Evolutionary conservation across 2,888 invertebrate genomes (phyloP), one percentile per base, ranked within the genome.

Genomic region (Erebia ligea): DNA sequence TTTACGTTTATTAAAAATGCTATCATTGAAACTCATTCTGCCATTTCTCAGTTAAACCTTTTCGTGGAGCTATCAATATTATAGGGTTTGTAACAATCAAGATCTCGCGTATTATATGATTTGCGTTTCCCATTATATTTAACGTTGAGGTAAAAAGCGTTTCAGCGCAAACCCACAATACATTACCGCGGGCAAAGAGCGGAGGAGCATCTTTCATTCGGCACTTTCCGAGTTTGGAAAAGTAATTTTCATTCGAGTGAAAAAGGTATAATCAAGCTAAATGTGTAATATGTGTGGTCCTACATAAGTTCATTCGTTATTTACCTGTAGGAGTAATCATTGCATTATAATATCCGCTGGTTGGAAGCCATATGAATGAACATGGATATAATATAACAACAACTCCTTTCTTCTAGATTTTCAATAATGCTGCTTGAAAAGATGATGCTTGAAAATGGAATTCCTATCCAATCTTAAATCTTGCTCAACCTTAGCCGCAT

Each of bases 241-340:
- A 75, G 73, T 76, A 76, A 78, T 74, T 76, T 73, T 72, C 73
- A 70, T 61, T 70, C 40, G 67, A 69, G 48, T 77, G 73, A 75
- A 75, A 75, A 79, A 76, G 79, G 76, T 76, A 73, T 77, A 77
- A 80, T 79, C 76, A 76, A 69, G 68, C 17, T 17, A 58, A 65
- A 70, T 65, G 61, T 25, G 63, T 61, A 45, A 61, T 6, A 15
- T 21, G 62, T 15, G 62, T 8, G 45, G 61, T 13, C 54, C 5
- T 25, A 8, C 15, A 13, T 13, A 6, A 40, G 11, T 19, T 10
- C 11, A 54, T 54, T 57, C 13, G 25, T 17, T 13, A 45, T 45
- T 34, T 19, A n/a, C 17, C n/a, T 19, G 10, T 13, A n/a, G 40
- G 40, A 11, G 59, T 42, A 34, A n/a, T 5, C 34, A 11, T 40